A percentile compares a stretch with the other conserved stretches of the same genome.
Evolutionary conservation across 1,140 invertebrate genomes (phyloP).

Genomic region (Drosophila grimshawi): DNA sequence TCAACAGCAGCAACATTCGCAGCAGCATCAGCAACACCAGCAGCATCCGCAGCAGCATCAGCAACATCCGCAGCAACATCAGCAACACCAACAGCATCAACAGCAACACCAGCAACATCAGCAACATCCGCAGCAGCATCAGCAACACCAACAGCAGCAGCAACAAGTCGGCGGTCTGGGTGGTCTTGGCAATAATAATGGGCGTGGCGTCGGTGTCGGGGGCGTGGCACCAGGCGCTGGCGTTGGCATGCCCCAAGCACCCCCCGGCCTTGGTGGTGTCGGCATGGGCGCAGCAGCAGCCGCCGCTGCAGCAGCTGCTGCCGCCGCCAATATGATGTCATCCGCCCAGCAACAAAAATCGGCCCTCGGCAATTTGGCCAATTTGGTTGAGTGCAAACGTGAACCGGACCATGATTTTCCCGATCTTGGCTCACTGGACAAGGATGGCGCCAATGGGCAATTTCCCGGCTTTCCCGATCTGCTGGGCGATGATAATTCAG

Average conservation of each 20-base stretch:
- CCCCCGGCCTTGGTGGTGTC: constrained; percentile 43
- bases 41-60: background rate
- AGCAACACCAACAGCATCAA: too few relatives aligned
- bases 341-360: constrained; percentile 69
- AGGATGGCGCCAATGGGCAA: constrained; percentile 90
- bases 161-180: constrained; percentile 77
- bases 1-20: constrained; percentile 80
- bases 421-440: constrained; percentile 91
- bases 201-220: constrained; percentile 68
- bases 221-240: constrained; percentile 51
- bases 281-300: constrained; percentile 29
- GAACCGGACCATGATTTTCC: constrained; percentile 93
- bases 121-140: constrained; percentile 85
- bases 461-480: constrained; percentile 92
- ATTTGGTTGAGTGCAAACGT: constrained; percentile 90
- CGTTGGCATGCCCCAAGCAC: constrained; percentile 57
- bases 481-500: constrained; percentile 92
- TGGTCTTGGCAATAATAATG: constrained; percentile 77
- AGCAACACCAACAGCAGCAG: constrained; percentile 67
- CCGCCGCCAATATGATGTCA: constrained; percentile 73
- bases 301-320: too few relatives aligned
- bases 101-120: constrained; percentile 30
- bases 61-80: too few relatives aligned
- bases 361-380: constrained; percentile 85
- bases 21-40: constrained; percentile 22